Conservation (phyloP, 2,113 vertebrate species). For the Hippocampus comes region DNA sequence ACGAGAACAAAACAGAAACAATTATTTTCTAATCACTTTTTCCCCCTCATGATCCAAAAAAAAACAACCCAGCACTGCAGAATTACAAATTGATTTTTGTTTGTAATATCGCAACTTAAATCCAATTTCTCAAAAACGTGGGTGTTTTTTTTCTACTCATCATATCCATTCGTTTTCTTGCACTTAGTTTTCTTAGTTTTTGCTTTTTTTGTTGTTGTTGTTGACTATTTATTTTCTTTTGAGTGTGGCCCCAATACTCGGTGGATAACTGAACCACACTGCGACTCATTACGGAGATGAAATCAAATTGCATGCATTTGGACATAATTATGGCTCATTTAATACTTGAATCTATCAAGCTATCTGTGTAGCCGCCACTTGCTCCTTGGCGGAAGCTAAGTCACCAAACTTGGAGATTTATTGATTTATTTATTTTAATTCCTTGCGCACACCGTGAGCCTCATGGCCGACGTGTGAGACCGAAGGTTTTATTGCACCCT, state of each 20-base stretch:
- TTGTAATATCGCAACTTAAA: no score
- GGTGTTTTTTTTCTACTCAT: no score
- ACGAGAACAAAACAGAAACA: no score
- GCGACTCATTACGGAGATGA: constrained; percentile 44
- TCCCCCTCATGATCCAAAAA: no score
- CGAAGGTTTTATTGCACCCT: constrained; percentile 51
- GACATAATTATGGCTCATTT: constrained; percentile 62
- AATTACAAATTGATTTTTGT: no score
- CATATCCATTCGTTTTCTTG: no score
- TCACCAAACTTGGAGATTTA: background rate
- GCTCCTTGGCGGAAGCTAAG: background rate
- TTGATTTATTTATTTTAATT: background rate
- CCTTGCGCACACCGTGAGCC: background rate
- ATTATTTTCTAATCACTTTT: no score
- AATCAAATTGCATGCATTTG: constrained; percentile 64
- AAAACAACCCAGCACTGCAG: no score
- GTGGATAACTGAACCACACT: constrained; percentile 52
- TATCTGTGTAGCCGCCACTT: background rate
- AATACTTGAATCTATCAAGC: constrained; percentile 36
- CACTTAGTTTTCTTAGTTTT: background rate
- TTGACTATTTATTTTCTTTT: background rate
- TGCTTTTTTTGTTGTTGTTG: background rate
- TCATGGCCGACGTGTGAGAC: background rate
- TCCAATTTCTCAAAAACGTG: no score
- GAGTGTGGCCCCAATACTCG: constrained; percentile 47